phyloP scores from a whole-genome alignment of 2,888 invertebrate species.

The Netelia virgata region DNA sequence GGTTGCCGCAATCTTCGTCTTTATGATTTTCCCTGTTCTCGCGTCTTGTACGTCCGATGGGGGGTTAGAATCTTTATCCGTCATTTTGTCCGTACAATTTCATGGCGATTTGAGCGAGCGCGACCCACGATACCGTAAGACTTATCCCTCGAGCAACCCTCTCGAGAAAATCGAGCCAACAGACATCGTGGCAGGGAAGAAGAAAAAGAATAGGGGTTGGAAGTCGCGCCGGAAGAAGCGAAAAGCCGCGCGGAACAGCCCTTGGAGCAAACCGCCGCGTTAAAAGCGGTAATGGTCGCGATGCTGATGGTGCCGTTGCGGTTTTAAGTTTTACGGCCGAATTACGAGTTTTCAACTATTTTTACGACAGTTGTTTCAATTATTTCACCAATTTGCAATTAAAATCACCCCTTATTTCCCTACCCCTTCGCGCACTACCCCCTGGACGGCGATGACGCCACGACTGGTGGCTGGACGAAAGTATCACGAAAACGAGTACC shows the following conservation, averaged over 20 bases:
- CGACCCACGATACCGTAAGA: slow-evolving; percentile 71
- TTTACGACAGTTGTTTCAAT: slow-evolving; percentile 85
- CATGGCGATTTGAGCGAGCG: slow-evolving; percentile 59
- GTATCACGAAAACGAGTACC: slow-evolving; percentile 43
- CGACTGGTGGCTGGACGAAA: slow-evolving; percentile 41
- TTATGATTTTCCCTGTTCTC: slow-evolving; percentile 33
- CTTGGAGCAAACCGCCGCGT: slow-evolving; percentile 69
- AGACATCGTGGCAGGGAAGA: slow-evolving; percentile 1
- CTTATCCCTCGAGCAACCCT: slow-evolving; percentile 74
- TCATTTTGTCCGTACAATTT: slow-evolving; percentile 71
- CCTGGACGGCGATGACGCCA: slow-evolving; percentile 60
- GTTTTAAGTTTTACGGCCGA: slow-evolving; percentile 82
- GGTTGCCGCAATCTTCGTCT: slow-evolving; percentile 47
- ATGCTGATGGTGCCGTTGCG: slow-evolving; percentile 80
- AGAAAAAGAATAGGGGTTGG: not conserved
- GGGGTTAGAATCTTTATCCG: slow-evolving; percentile 64
- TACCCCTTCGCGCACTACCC: slow-evolving; percentile 69
- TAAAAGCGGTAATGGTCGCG: slow-evolving; percentile 76
- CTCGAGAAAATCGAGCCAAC: slow-evolving; percentile 67
- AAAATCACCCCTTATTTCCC: slow-evolving; percentile 73
- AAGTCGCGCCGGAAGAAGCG: slow-evolving; percentile 57
- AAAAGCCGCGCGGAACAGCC: slow-evolving; percentile 59
- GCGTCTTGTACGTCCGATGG: slow-evolving; percentile 32
- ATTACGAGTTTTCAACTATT: slow-evolving; percentile 85
- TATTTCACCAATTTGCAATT: slow-evolving; percentile 85